phyloP scores from a whole-genome alignment of 2,113 vertebrate species.

The Corythornis cristatus region DNA sequence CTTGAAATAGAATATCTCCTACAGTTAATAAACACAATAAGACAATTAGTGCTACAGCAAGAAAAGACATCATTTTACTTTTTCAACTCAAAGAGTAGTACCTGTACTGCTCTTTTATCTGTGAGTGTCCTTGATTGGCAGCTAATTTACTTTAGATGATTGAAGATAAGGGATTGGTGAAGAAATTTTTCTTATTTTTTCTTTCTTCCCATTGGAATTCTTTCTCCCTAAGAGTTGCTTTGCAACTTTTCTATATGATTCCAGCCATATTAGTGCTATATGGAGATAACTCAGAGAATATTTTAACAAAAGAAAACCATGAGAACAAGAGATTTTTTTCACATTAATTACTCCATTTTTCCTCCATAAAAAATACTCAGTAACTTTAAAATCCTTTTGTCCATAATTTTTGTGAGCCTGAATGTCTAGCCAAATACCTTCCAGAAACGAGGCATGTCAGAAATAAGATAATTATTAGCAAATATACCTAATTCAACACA shows the following conservation, averaged over 20 bases:
- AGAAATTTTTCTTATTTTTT: neutral
- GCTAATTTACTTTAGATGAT: neutral
- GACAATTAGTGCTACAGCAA: neutral
- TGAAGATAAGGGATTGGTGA: neutral
- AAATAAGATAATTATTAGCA: neutral
- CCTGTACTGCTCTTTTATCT: neutral
- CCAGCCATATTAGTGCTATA: neutral
- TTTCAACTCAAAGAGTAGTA: neutral
- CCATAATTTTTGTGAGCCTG: neutral
- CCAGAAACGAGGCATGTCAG: neutral
- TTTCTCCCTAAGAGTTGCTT: neutral
- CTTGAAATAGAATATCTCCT: neutral
- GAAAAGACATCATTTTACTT: neutral
- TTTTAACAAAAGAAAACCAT: neutral
- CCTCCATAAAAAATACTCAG: neutral
- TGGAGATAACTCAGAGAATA: neutral
- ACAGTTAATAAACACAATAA: rapidly evolving
- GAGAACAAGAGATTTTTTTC: neutral
- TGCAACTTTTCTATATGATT: neutral
- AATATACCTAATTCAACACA: neutral
- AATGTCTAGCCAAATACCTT: neutral
- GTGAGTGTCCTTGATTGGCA: neutral
- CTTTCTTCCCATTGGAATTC: neutral
- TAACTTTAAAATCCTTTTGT: neutral
- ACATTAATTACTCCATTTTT: neutral